phyloP scores from a whole-genome alignment of 2,797 vertebrate species.

The Sebastolobus altivelis region DNA sequence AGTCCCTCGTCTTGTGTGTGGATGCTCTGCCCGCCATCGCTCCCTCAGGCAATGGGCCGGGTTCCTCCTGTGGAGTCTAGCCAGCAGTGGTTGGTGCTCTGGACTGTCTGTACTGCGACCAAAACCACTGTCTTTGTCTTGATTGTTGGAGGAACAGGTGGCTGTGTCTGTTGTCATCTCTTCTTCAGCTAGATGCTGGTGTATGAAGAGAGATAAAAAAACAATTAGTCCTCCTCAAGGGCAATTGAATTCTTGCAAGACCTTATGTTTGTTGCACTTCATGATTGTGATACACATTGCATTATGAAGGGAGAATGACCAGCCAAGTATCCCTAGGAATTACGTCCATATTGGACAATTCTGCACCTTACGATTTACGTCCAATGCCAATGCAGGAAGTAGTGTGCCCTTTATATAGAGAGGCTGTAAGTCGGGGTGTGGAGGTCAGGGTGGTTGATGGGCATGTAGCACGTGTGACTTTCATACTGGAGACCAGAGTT shows the following conservation, averaged over 20 bases:
- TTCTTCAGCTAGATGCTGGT: constrained; percentile 87
- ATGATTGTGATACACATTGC: not conserved
- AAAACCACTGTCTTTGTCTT: constrained; percentile 94
- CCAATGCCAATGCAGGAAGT: not conserved
- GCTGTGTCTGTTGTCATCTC: constrained; percentile 93
- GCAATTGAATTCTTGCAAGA: not conserved
- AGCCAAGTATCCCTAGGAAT: not conserved
- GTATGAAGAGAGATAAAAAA: constrained; percentile 4
- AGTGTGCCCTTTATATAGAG: not conserved
- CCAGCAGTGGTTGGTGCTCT: constrained; percentile 87
- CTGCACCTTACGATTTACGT: not conserved
- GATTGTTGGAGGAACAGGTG: constrained; percentile 93
- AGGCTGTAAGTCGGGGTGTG: not conserved
- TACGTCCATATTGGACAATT: not conserved
- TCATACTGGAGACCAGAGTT: not conserved
- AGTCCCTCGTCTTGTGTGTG: constrained; percentile 52
- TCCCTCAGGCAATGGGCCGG: constrained; percentile 76
- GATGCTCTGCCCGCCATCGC: constrained; percentile 79
- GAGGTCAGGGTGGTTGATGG: not conserved
- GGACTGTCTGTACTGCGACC: constrained; percentile 91
- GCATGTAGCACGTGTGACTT: fast-evolving
- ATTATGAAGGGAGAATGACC: not conserved
- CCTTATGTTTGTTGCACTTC: not conserved
- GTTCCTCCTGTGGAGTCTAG: constrained; percentile 78
- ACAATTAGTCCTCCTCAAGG: not conserved